Percentiles rank a stretch among this genome's conserved stretches.
These are phyloP conservation scores for Ramphastos sulfuratus DNA, from an alignment of 2,113 vertebrate species.

Conservation along the genomic window DNA sequence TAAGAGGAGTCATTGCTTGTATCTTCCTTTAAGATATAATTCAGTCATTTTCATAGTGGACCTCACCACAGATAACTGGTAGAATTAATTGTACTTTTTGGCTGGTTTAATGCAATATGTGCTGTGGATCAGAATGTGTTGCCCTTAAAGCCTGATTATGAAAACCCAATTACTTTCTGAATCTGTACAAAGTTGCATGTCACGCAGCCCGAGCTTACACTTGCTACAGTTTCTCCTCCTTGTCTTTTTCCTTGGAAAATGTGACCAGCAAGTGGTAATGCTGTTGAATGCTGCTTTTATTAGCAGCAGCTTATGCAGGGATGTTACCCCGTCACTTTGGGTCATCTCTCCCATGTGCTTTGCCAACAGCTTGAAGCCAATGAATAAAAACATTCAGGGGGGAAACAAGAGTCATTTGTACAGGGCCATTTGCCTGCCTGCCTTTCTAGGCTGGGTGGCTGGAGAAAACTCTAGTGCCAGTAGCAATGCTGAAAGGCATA, in stretches of 20 bases:
- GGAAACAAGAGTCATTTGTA: conserved; percentile 45
- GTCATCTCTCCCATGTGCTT: conserved; percentile 43
- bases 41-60: neutral
- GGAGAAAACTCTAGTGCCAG: neutral
- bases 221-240: neutral
- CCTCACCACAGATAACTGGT: neutral
- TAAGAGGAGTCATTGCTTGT: neutral
- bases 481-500: neutral
- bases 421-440: conserved; percentile 13
- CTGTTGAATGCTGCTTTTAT: conserved; percentile 46
- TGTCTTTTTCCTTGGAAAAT: conserved; percentile 35
- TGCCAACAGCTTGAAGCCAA: neutral
- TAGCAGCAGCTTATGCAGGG: neutral
- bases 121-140: neutral
- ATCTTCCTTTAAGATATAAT: neutral
- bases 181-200: neutral
- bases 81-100: neutral
- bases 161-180: neutral
- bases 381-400: conserved; percentile 61
- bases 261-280: neutral
- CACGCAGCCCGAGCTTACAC: neutral
- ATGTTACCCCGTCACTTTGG: conserved; percentile 20
- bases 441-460: conserved; percentile 20
- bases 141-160: neutral
- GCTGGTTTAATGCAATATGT: neutral